Percentiles rank a stretch among this genome's conserved stretches.
Conservation (phyloP, 2,113 vertebrate genomes). For the Periophthalmus modestus region DNA sequence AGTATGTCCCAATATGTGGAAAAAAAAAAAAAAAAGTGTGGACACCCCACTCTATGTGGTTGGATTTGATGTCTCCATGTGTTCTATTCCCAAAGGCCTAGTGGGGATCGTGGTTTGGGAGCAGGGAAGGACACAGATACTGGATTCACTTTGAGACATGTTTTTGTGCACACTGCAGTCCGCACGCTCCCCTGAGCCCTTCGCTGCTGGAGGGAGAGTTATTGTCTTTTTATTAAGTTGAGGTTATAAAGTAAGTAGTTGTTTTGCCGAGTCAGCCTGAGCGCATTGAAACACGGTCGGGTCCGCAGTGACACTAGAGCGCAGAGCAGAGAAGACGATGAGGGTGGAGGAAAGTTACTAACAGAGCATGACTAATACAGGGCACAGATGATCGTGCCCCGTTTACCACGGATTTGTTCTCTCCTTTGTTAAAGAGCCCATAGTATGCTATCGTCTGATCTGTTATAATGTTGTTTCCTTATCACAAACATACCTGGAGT, state of each 20-base stretch:
- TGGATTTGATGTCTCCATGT: neutral
- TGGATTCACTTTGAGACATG: neutral
- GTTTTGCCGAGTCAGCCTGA: neutral
- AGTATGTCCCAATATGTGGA: too few relatives aligned
- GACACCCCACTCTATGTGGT: too few relatives aligned
- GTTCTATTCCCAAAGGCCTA: neutral
- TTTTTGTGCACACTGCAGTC: neutral
- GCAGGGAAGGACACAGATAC: neutral
- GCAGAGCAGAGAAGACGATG: neutral
- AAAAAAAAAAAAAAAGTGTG: too few relatives aligned
- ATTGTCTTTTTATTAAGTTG: slow-evolving; percentile 7
- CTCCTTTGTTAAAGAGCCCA: neutral
- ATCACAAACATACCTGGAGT: too few relatives aligned
- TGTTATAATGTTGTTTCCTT: too few relatives aligned
- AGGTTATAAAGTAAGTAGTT: neutral
- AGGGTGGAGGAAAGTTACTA: neutral
- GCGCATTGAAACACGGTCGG: neutral
- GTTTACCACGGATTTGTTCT: neutral
- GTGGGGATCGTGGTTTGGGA: neutral
- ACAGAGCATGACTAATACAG: neutral
- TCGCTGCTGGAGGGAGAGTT: neutral
- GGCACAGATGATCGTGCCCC: neutral
- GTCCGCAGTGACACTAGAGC: neutral
- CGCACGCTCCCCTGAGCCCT: neutral
- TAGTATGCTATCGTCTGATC: too few relatives aligned